phyloP scores from a whole-genome alignment of 2,797 vertebrate species.

The Sebastes alutus region DNA sequence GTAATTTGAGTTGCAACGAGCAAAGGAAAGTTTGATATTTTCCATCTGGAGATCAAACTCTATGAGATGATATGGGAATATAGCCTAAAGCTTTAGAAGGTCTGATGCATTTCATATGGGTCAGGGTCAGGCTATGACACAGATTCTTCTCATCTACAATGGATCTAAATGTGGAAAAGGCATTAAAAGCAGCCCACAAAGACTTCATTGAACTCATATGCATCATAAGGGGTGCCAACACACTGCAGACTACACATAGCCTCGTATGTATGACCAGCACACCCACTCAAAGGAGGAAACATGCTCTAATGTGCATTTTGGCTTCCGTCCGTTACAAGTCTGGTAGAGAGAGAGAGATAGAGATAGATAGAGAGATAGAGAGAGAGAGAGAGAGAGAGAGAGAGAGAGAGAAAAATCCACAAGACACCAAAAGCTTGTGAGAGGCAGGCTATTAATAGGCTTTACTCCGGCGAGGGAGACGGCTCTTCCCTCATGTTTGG shows the following conservation, averaged over 20 bases:
- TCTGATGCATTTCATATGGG: neutral
- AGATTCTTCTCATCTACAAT: slow-evolving; percentile 13
- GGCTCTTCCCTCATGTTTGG: slow-evolving; percentile 61
- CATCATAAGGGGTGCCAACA: slow-evolving; percentile 26
- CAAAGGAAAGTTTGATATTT: neutral
- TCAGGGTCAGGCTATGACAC: slow-evolving; percentile 4
- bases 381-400: slow-evolving; percentile 20
- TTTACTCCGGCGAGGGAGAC: slow-evolving; percentile 59
- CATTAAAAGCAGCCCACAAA: slow-evolving; percentile 53
- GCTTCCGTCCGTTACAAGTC: slow-evolving; percentile 38
- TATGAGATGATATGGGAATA: neutral
- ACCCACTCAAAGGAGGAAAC: slow-evolving; percentile 22
- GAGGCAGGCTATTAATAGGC: slow-evolving; percentile 74
- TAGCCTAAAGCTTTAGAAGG: neutral
- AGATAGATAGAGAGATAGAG: neutral
- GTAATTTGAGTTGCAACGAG: neutral
- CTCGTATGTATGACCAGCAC: slow-evolving; percentile 18
- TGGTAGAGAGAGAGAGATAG: slow-evolving; percentile 1
- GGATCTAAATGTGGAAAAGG: slow-evolving; percentile 22
- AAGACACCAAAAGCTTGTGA: slow-evolving; percentile 56
- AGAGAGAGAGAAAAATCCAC: slow-evolving; percentile 19
- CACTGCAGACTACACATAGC: slow-evolving; percentile 27
- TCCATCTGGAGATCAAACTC: neutral
- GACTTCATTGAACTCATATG: slow-evolving; percentile 45
- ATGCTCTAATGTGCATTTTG: slow-evolving; percentile 36